Percentiles rank a stretch among this genome's conserved stretches.
Evolutionary conservation across 2,113 vertebrate species (phyloP).

Genomic region (Oplegnathus fasciatus): DNA sequence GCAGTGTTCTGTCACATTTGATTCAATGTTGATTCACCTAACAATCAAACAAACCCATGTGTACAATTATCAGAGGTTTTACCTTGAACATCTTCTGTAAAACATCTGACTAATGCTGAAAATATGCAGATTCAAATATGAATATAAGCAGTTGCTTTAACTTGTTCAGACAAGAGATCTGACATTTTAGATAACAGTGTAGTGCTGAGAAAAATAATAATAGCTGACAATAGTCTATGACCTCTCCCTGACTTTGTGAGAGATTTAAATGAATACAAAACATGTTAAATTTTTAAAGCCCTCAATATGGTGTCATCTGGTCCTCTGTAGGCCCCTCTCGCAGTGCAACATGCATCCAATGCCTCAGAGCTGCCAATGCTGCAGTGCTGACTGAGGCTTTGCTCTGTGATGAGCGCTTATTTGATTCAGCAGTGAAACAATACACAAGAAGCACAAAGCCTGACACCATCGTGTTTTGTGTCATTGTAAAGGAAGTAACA

Average conservation of each 20-base stretch:
- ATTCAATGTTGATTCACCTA: background rate
- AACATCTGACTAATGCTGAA: background rate
- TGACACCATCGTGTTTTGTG: background rate
- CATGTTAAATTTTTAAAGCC: conserved; percentile 67
- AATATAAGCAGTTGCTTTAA: background rate
- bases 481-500: background rate
- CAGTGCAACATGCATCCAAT: conserved; percentile 37
- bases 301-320: conserved; percentile 73
- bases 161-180: conserved; percentile 15
- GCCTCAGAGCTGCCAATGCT: conserved; percentile 55
- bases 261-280: conserved; percentile 62
- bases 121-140: background rate
- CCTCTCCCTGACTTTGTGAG: conserved; percentile 60
- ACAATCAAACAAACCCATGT: background rate
- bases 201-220: background rate
- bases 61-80: background rate
- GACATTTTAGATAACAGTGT: background rate
- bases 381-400: conserved; percentile 37
- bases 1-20: background rate
- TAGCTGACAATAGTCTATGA: conserved; percentile 29
- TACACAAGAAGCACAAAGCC: background rate
- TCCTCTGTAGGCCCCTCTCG: conserved; percentile 53
- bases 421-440: conserved; percentile 19
- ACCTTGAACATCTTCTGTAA: background rate
- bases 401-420: conserved; percentile 27